Evolutionary conservation across 92 coral and sea anemone species (phyloP).

Genomic region (Zoanthus gigantus): DNA sequence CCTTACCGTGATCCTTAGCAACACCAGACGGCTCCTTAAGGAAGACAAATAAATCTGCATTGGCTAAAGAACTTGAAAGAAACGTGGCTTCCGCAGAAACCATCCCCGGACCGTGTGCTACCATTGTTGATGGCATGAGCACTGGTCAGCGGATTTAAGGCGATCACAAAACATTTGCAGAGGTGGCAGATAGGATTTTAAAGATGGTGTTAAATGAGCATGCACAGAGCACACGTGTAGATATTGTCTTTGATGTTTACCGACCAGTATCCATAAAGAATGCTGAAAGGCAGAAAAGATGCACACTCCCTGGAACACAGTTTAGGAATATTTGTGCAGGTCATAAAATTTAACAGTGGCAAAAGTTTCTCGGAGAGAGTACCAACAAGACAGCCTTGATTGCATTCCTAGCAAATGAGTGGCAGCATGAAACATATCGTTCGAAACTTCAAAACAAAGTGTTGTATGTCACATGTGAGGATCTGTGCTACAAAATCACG

Average conservation of each 20-base stretch:
- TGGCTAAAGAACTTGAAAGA: constrained; percentile 58
- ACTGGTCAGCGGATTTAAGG: constrained; percentile 52
- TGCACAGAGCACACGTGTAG: constrained; percentile 31
- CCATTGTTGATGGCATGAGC: constrained; percentile 63
- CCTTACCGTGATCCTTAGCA: constrained; percentile 60
- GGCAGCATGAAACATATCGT: constrained; percentile 48
- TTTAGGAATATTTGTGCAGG: constrained; percentile 56
- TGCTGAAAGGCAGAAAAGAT: constrained; percentile 63
- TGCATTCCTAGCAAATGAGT: constrained; percentile 43
- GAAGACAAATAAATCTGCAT: constrained; percentile 46
- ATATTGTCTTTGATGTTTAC: constrained; percentile 67
- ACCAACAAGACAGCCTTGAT: constrained; percentile 52
- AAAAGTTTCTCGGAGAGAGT: constrained; percentile 47
- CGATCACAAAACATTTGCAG: constrained; percentile 55
- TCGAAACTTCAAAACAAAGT: constrained; percentile 4
- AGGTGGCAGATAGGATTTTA: constrained; percentile 43
- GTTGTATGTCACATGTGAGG: background rate
- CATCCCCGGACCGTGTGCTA: constrained; percentile 57
- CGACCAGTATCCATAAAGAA: constrained; percentile 57
- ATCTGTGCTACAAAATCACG: constrained; percentile 44
- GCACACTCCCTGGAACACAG: constrained; percentile 28
- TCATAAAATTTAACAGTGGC: constrained; percentile 57
- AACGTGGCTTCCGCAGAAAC: constrained; percentile 44
- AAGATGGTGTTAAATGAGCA: constrained; percentile 25
- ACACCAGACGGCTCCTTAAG: constrained; percentile 42